Evolutionary conservation across 1,140 invertebrate species (phyloP).

Genomic region (Drosophila subobscura): DNA sequence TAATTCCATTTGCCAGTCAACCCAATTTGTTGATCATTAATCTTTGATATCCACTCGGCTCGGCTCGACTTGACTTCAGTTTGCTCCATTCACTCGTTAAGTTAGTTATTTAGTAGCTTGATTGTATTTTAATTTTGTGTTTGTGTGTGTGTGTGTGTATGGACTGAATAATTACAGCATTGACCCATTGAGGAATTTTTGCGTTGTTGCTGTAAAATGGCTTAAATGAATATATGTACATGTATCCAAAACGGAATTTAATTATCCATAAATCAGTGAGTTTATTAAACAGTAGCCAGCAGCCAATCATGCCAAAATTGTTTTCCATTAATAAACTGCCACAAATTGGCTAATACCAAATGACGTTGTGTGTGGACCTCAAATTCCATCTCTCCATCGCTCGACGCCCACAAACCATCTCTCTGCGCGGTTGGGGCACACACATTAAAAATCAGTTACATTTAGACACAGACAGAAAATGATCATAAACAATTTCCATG

Average conservation of each 20-base stretch:
- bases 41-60: slow-evolving; percentile 55
- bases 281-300: slow-evolving; percentile 81
- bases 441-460: slow-evolving; percentile 81
- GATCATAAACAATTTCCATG: slow-evolving; percentile 75
- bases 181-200: slow-evolving; percentile 60
- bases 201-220: slow-evolving; percentile 54
- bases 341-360: slow-evolving; percentile 77
- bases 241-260: slow-evolving; percentile 62
- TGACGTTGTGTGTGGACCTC: slow-evolving; percentile 60
- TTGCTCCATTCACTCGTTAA: slow-evolving; percentile 11
- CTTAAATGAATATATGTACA: slow-evolving; percentile 65
- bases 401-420: slow-evolving; percentile 52
- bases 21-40: slow-evolving; percentile 72
- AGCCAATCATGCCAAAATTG: slow-evolving; percentile 70
- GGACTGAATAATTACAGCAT: slow-evolving; percentile 47
- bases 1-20: slow-evolving; percentile 46
- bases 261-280: slow-evolving; percentile 80
- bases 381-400: slow-evolving; percentile 62
- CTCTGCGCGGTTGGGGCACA: not conserved
- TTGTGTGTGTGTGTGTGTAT: too few relatives aligned
- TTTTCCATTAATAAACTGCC: slow-evolving; percentile 75
- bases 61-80: too few relatives aligned
- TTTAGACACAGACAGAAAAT: slow-evolving; percentile 57
- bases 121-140: too few relatives aligned
- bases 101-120: slow-evolving; percentile 16